Evolutionary conservation across 2,113 vertebrate genomes (phyloP).

Genomic region (Halcyon senegalensis): DNA sequence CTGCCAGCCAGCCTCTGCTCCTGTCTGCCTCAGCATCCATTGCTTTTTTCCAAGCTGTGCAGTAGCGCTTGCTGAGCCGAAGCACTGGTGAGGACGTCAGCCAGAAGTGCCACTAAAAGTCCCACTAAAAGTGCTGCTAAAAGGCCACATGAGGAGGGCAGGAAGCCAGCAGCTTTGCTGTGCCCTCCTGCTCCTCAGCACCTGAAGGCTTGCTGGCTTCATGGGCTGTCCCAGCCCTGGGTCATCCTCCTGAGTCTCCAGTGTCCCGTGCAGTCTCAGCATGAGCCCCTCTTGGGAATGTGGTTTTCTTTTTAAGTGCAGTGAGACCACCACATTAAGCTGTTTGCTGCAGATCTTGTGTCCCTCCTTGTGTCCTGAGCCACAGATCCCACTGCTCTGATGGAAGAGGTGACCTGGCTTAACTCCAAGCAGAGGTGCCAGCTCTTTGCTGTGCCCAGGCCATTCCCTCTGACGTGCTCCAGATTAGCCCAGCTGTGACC

Average conservation of each 20-base stretch:
- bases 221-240: background rate
- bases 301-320: background rate
- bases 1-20: background rate
- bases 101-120: background rate
- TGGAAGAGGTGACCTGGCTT: background rate
- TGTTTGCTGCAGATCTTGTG: background rate
- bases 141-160: background rate
- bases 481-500: background rate
- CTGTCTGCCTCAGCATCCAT: background rate
- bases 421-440: background rate
- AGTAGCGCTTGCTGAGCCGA: background rate
- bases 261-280: background rate
- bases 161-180: background rate
- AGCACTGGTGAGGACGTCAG: background rate
- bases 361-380: background rate
- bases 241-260: background rate
- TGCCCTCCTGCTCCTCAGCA: background rate
- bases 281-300: background rate
- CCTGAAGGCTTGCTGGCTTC: background rate
- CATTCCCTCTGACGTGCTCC: background rate
- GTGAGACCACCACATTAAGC: accelerated
- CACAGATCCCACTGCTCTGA: background rate
- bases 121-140: background rate
- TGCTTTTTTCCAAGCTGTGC: background rate
- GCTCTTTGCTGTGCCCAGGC: background rate